Percentiles rank a stretch among this genome's conserved stretches.
phyloP scores from a whole-genome alignment of 2,113 vertebrate species.

The Coryphaenoides rupestris region DNA sequence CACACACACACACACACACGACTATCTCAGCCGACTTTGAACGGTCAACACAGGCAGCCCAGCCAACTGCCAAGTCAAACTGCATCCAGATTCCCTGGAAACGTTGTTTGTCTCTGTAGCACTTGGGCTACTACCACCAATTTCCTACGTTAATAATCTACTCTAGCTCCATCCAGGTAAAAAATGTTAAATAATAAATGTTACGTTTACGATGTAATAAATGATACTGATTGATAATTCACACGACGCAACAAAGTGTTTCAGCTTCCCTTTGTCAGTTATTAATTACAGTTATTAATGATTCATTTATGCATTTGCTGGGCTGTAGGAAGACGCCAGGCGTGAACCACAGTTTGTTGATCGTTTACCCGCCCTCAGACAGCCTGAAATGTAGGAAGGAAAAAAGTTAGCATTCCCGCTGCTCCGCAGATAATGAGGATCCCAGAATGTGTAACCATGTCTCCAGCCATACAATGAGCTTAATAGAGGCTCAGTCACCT shows the following conservation, averaged over 20 bases:
- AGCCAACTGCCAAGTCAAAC: slow-evolving; percentile 28
- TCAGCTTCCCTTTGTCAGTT: slow-evolving; percentile 28
- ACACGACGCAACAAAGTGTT: slow-evolving; percentile 1
- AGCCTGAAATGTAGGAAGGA: no score
- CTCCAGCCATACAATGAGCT: no score
- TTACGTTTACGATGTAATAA: slow-evolving; percentile 1
- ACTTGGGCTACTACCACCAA: not conserved
- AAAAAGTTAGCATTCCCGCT: no score
- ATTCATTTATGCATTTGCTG: no score
- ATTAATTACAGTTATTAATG: not conserved
- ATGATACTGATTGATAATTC: no score
- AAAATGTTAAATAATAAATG: slow-evolving; percentile 14
- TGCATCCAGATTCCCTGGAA: slow-evolving; percentile 20
- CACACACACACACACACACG: not conserved
- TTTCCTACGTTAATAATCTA: slow-evolving; percentile 32
- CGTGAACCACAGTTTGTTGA: no score
- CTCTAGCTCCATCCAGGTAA: slow-evolving; percentile 15
- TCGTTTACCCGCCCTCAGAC: no score
- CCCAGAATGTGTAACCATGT: no score
- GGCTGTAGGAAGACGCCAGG: no score
- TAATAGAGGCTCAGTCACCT: no score
- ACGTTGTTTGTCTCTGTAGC: slow-evolving; percentile 34
- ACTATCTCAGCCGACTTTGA: slow-evolving; percentile 27
- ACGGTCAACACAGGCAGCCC: slow-evolving; percentile 28
- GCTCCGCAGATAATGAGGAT: no score